phyloP scores from a whole-genome alignment of 2,888 invertebrate species.

The Megaustenia siamemsis region DNA sequence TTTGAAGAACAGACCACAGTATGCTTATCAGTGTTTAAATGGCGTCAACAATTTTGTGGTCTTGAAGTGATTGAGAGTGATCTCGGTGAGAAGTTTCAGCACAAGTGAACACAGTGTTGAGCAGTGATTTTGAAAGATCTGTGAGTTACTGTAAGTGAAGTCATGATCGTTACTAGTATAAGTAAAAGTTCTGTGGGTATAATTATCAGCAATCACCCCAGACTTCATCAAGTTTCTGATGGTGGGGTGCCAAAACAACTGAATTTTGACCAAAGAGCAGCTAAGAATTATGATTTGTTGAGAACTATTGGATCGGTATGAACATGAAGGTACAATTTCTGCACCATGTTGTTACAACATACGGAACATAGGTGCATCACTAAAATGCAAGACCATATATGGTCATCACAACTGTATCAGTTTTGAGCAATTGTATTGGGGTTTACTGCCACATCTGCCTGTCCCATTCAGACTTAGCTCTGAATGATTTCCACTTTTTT shows the following conservation, averaged over 20 bases:
- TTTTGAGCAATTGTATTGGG: background rate
- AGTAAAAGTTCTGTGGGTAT: background rate
- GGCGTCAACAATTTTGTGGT: too few relatives aligned
- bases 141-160: background rate
- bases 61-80: too few relatives aligned
- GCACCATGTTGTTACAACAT: too few relatives aligned
- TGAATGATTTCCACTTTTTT: background rate
- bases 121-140: background rate
- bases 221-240: background rate
- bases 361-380: too few relatives aligned
- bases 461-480: background rate
- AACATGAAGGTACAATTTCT: background rate
- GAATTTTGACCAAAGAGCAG: background rate
- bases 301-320: background rate
- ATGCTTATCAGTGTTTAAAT: too few relatives aligned
- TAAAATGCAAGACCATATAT: too few relatives aligned
- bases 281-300: background rate
- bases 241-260: background rate
- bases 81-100: too few relatives aligned
- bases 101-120: too few relatives aligned
- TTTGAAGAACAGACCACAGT: too few relatives aligned
- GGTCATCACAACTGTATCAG: too few relatives aligned
- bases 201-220: background rate
- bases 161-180: background rate
- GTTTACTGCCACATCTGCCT: background rate